Evolutionary conservation across 2,113 vertebrate species (phyloP), one percentile per base, ranked within the genome.

Genomic region (Riparia riparia): DNA sequence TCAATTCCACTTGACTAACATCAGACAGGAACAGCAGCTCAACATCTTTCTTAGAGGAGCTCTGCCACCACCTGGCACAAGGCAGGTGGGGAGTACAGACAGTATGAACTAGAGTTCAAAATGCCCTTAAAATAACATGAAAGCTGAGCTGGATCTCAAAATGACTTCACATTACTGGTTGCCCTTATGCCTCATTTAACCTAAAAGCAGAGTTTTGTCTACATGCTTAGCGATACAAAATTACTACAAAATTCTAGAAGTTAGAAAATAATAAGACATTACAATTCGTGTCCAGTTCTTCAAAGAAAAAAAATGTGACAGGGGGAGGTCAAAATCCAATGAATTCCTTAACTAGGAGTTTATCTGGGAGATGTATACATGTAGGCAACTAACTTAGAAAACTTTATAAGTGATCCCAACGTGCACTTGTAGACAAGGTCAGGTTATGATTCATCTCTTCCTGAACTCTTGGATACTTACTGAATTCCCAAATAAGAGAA

Each of bases 261-360:
- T 26, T 31, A 57, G 24, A 71, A 80, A 84, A 74, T 18, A 73
- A 2, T 32, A 47, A 32, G 6, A 60, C 0, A 19, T 63, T 25
- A 63, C 10, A 63, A 29, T 7, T 53, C 25, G 28, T 25, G 72
- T 20, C 18, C 31, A 88, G 39, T 20, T 83, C 47, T 74, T 83
- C 39, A 68, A 39, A 10, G 9, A 6, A 34, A 50, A 45, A 56
- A 34, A 32, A 29, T 1, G 1, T 9, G 25, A 9, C 0, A 0
- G 6, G 14, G 4, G 6, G 6, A 39, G 3, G 19, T 50, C 28
- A 85, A 53, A 73, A 88, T 51, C n/a, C 57, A 77, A 7, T 39
- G 2, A 56, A 63, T 54, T 80, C 42, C 26, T 65, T 42, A 57
- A 58, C 19, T 17, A 17, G 6, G 45, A 57, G 14, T 78, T 91